Base-by-base conservation (phyloP, 2,113 vertebrate genomes). In the Dicerorhinus sumatrensis region DNA sequence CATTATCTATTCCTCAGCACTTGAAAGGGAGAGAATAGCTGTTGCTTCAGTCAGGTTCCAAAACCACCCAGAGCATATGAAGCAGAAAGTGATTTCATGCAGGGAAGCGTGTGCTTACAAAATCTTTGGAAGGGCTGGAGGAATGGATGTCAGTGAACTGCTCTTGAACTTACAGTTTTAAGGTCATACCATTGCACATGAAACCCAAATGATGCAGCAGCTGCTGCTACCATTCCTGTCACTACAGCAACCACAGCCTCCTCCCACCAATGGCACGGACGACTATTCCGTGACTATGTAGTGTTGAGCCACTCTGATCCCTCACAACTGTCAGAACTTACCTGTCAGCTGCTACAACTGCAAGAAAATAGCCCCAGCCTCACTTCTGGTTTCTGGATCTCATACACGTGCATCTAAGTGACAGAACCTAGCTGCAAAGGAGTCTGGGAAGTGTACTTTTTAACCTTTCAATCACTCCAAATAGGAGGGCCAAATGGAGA, bases 351-450 rank as follows among this genome's bases (percentile, higher is more conserved):
- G 16, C 48, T 27, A 72, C 23, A 69, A 12, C 17, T 75, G 9
- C 10, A 60, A 62, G 46, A 62, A 96, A 93, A 67, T 58, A 58
- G 51, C 51, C 62, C 54, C 27, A 65, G 67, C 14, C 46, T 79
- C 8, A 39, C 31, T 81, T 79, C 29, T 48, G 62, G 60, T 65
- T 88, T 91, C 75, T 58, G 20, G n/a, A 65, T 80, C 42, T 91
- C 79, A 83, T 75, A 36, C 33, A 72, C 42, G 33, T 29, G 2
- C 6, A 51, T 82, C 31, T 56, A 83, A 85, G 21, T 56, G 58
- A 36, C 7, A 80, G 31, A 85, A 84, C 5, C 31, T 87, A 89
- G 79, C 70, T 83, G 79, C 82, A 97, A 95, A 97, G 63, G 90
- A 96, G 56, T 94, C 87, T 80, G 62, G 58, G 21, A 89, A 95